Conservation (phyloP, 1,140 invertebrate species). For the Orius insidiosus region DNA sequence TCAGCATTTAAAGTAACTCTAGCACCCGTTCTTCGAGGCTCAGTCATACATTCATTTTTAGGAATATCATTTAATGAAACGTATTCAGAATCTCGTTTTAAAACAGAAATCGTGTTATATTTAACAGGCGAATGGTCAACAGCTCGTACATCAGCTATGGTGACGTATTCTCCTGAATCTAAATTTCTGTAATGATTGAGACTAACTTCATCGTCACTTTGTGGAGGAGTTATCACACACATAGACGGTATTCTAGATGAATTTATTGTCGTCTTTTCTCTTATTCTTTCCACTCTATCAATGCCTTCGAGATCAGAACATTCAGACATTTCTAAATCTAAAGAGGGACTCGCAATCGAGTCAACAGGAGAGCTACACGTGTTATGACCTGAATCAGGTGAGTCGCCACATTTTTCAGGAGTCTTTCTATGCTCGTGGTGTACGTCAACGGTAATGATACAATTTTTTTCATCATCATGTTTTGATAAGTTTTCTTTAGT, state of each 20-base stretch:
- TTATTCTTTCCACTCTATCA: conserved; percentile 65
- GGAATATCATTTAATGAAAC: conserved; percentile 58
- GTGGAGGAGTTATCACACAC: conserved; percentile 77
- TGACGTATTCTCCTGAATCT: conserved; percentile 62
- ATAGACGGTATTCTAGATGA: conserved; percentile 76
- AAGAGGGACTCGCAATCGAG: conserved; percentile 48
- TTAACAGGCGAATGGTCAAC: conserved; percentile 19
- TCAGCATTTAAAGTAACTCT: conserved; percentile 71
- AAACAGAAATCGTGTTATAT: conserved; percentile 25
- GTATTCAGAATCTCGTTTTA: conserved; percentile 45
- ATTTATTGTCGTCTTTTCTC: conserved; percentile 71
- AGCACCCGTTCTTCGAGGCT: conserved; percentile 40
- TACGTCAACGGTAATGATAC: conserved; percentile 20
- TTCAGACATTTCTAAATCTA: conserved; percentile 55
- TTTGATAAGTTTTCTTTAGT: conserved; percentile 20
- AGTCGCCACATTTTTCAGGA: conserved; percentile 21
- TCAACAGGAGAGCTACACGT: conserved; percentile 64
- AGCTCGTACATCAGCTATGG: conserved; percentile 61
- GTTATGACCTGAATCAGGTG: conserved; percentile 59
- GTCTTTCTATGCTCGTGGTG: conserved; percentile 17
- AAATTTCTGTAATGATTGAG: conserved; percentile 17
- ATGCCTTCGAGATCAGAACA: conserved; percentile 66
- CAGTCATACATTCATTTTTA: conserved; percentile 21
- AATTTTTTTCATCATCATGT: conserved; percentile 17
- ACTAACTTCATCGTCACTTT: conserved; percentile 60